Percentiles rank a stretch among this genome's conserved stretches.
These are phyloP conservation scores for Platycheirus rosarum DNA, from an alignment of 2,888 invertebrate species.

Conservation along the genomic window DNA sequence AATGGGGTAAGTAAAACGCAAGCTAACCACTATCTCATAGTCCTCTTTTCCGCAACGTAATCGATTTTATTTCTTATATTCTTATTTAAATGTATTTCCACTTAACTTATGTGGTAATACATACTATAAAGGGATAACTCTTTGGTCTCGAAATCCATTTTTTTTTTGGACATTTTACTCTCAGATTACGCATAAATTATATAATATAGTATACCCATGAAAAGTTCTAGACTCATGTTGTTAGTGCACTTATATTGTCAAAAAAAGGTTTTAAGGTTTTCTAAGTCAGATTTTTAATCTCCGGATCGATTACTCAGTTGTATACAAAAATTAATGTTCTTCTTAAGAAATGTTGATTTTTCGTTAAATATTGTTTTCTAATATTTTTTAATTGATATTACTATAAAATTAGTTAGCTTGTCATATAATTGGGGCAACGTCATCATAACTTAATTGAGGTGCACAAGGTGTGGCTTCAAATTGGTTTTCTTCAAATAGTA, in stretches of 20 bases:
- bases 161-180: too few species aligned
- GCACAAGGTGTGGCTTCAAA: slow-evolving; percentile 55
- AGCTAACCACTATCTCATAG: slow-evolving; percentile 17
- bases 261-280: too few species aligned
- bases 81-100: slow-evolving; percentile 7
- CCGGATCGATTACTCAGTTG: too few species aligned
- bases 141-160: too few species aligned
- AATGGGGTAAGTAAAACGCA: not conserved
- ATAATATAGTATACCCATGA: too few species aligned
- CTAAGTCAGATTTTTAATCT: too few species aligned
- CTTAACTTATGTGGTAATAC: not conserved
- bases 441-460: slow-evolving; percentile 24
- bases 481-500: not conserved
- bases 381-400: not conserved
- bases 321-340: too few species aligned
- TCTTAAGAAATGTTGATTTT: too few species aligned
- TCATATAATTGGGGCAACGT: not conserved
- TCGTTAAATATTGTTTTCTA: not conserved
- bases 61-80: slow-evolving; percentile 56
- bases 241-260: too few species aligned
- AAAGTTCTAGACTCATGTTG: too few species aligned
- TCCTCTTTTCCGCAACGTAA: slow-evolving; percentile 32
- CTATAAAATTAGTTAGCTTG: not conserved
- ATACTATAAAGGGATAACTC: too few species aligned
- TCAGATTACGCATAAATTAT: too few species aligned